These are phyloP conservation scores for Buteo buteo DNA, from an alignment of 2,113 vertebrate genomes.

Conservation along the genomic window DNA sequence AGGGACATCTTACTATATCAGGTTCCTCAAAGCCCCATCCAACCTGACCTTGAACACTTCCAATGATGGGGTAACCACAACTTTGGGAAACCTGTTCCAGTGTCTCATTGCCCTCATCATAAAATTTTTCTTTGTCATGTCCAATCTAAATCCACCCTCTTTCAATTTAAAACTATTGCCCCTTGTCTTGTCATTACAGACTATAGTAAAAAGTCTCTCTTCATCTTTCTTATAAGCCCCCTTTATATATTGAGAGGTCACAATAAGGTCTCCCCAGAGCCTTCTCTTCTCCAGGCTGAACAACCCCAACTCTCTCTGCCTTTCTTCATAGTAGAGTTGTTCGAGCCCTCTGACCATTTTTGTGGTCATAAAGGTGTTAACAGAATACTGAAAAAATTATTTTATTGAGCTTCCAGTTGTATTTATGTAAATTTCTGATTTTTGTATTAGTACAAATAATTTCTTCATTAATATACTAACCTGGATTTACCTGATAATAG, in stretches of 20 bases:
- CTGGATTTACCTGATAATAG: not conserved
- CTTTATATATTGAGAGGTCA: not conserved
- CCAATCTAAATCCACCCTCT: not conserved
- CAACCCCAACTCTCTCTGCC: not conserved
- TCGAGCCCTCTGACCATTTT: not conserved
- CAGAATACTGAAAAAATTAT: not conserved
- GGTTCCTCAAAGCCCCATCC: not conserved
- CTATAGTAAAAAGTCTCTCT: not conserved
- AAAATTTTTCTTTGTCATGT: not conserved
- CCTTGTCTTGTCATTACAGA: not conserved
- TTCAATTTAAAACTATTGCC: not conserved
- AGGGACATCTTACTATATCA: not conserved
- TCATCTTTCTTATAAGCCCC: not conserved
- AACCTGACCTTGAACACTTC: not conserved
- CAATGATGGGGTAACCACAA: not conserved
- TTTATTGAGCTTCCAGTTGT: not conserved
- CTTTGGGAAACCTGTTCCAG: not conserved
- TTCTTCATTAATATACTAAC: not conserved
- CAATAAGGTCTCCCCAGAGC: not conserved
- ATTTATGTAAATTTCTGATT: not conserved
- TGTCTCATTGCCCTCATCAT: not conserved
- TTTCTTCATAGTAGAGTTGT: not conserved
- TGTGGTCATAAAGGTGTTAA: not conserved
- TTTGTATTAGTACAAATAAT: not conserved
- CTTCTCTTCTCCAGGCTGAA: not conserved